Evolutionary conservation across 2,113 vertebrate species (phyloP).

Genomic region (Corvus cornix): DNA sequence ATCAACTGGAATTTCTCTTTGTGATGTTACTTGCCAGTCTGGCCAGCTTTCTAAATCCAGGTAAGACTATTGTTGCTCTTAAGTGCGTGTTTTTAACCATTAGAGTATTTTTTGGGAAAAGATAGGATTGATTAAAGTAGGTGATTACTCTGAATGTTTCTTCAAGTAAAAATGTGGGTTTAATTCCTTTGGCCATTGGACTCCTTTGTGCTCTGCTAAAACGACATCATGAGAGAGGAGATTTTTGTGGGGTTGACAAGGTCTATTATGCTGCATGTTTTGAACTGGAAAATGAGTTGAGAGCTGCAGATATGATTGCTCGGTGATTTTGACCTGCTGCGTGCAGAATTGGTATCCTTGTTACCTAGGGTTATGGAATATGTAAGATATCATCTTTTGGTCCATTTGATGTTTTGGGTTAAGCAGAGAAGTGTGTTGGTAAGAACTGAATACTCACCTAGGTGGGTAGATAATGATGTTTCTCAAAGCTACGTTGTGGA

Average conservation of each 20-base stretch:
- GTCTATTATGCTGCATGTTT: not conserved
- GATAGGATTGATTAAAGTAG: not conserved
- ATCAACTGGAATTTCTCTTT: not conserved
- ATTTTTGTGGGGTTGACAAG: not conserved
- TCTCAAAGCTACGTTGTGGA: not conserved
- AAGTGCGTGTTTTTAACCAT: not conserved
- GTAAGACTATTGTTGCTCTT: not conserved
- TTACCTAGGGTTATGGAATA: fast-evolving
- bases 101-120: not conserved
- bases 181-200: not conserved
- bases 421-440: too few relatives aligned
- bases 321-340: not conserved
- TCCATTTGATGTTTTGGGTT: not conserved
- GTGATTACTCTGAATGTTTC: not conserved
- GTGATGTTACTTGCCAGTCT: not conserved
- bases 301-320: not conserved
- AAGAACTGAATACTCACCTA: not conserved
- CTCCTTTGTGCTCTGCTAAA: not conserved
- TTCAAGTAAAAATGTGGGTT: not conserved
- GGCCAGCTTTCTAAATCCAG: not conserved
- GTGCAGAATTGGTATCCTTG: fast-evolving
- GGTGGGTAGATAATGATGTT: not conserved
- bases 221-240: not conserved
- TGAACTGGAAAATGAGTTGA: not conserved
- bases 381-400: fast-evolving